A percentile compares a stretch with the other conserved stretches of the same genome.
phyloP scores from a whole-genome alignment of 1,140 invertebrate species.

The Globodera rostochiensis region DNA sequence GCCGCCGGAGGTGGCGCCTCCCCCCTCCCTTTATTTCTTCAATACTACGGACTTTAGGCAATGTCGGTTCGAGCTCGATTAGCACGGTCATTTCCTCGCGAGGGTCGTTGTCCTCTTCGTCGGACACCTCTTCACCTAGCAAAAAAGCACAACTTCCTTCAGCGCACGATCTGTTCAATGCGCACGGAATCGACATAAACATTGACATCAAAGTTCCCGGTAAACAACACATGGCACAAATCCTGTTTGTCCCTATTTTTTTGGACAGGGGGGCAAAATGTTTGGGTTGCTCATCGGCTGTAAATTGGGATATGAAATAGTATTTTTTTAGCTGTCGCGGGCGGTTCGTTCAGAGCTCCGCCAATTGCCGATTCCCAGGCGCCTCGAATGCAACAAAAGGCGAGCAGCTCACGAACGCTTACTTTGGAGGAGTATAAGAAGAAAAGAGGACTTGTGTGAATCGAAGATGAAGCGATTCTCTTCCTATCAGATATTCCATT shows the following conservation, averaged over 20 bases:
- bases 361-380: conserved; percentile 1
- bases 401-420: conserved; percentile 29
- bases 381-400: conserved; percentile 1
- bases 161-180: conserved; percentile 32
- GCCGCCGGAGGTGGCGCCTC: neutral
- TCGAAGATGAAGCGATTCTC: neutral
- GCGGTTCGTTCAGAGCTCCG: conserved; percentile 19
- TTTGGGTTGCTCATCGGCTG: too few relatives aligned
- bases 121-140: conserved; percentile 2
- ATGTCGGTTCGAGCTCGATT: neutral
- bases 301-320: too few relatives aligned
- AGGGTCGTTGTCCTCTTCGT: conserved; percentile 3
- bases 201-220: conserved; percentile 42
- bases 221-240: conserved; percentile 8
- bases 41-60: neutral
- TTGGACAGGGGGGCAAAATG: too few relatives aligned
- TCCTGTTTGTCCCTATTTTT: neutral
- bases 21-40: neutral
- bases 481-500: too few relatives aligned
- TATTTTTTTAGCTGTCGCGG: neutral
- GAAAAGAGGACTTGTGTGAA: conserved; percentile 33
- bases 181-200: conserved; percentile 42
- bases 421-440: conserved; percentile 42
- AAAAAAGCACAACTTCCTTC: conserved; percentile 16
- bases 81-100: neutral